Base-by-base conservation (phyloP, 2,113 vertebrate species). In the Forbesichthys agassizii region DNA sequence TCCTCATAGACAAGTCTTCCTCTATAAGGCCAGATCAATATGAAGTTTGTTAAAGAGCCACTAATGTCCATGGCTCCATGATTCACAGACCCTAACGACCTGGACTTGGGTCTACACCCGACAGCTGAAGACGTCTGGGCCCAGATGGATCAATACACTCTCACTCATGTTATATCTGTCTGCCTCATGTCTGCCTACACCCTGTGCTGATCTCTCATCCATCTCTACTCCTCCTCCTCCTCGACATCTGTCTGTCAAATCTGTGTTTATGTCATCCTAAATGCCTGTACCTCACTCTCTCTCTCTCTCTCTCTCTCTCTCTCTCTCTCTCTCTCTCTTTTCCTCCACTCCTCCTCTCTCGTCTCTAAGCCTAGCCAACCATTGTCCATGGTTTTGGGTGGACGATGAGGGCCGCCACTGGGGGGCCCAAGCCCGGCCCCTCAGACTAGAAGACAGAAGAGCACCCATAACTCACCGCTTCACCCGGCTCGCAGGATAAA, bases 391-490 rank as follows among this genome's bases (percentile, higher is more conserved):
- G 88, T 78, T 81, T 59, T 60, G 83, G 81, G 84, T 84, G 88
- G 86, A 86, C 85, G 86, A 90, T 87, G 86, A 86, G 79, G 68
- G 80, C 85, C 88, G 75, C 81, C 85, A 88, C 74, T 27, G 27
- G 36, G 84, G 81, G 84, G 86, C 85, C 86, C 86, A 84, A 65
- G 85, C 66, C 78, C 80, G 33, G 84, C 86, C 87, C 75, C 36
- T 42, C 77, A 80, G 85, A 79, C 64, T 81, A 77, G 87, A 83
- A 87, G 77, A 77, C 84, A 87, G 62, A 77, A 76, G 79, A 88
- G 85, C 85, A 87, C 88, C 88, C 87, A 89, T 90, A 90, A 91
- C 89, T 92, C 82, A 92, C 78, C 77, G 91, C 85, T 90, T 89
- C 84, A 70, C 88, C 80, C 75, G 80, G 78, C 83, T 78, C n/a